These are phyloP conservation scores for Microctonus hyperodae DNA, from an alignment of 2,888 invertebrate genomes.

Conservation along the genomic window DNA sequence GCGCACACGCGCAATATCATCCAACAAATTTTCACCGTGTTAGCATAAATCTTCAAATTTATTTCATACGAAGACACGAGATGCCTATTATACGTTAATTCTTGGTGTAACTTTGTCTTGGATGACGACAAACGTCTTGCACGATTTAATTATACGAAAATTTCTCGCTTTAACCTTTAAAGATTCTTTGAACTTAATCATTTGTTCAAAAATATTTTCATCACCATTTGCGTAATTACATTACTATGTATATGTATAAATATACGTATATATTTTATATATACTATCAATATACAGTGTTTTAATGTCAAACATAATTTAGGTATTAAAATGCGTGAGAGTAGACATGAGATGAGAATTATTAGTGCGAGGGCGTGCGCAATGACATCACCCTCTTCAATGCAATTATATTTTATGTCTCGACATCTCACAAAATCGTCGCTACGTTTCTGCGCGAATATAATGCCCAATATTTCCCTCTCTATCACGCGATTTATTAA, in stretches of 20 bases:
- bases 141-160: no score
- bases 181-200: constrained; percentile 55
- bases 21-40: constrained; percentile 62
- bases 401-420: constrained; percentile 63
- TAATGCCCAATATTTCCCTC: no score
- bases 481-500: no score
- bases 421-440: constrained; percentile 40
- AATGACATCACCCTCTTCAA: constrained; percentile 55
- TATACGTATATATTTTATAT: no score
- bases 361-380: constrained; percentile 56
- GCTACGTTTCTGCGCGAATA: constrained; percentile 29
- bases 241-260: no score
- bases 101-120: constrained; percentile 42
- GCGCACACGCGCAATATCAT: constrained; percentile 10
- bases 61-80: constrained; percentile 57
- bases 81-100: constrained; percentile 56
- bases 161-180: no score
- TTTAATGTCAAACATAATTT: constrained; percentile 61
- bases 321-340: constrained; percentile 61
- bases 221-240: neutral
- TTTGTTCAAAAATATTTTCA: neutral
- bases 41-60: constrained; percentile 63
- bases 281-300: constrained; percentile 17
- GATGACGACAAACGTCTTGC: constrained; percentile 36
- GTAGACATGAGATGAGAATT: constrained; percentile 43